Base-by-base conservation (phyloP, 2,888 invertebrate species). In the Xanthia icteritia region DNA sequence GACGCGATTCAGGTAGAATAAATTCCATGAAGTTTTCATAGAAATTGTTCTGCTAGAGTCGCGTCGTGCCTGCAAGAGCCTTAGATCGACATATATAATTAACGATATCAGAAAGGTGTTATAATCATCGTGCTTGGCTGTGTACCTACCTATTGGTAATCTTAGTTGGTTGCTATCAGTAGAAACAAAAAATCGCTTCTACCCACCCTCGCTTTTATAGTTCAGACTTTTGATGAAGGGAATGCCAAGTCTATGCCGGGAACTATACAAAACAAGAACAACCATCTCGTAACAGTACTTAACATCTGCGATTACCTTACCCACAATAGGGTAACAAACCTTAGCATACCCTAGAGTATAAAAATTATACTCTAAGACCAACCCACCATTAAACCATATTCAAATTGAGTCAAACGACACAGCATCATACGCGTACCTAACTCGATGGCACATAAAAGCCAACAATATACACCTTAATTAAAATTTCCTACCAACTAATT, bases 401-500 rank as follows among this genome's bases (percentile, higher is more conserved):
- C 75, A 77, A 80, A 64, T 71, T 31, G 63, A 65, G 39, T 36
- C 48, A 63, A 78, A 75, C 72, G 64, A 64, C 73, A 68, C 56
- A 65, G 64, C 80, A 83, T 75, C 75, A 77, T 73, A 66, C 75
- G 66, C 56, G 76, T 65, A 73, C 76, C 76, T 77, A 86, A 86
- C 87, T 84, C 75, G 75, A 79, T 73, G 82, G 80, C 82, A 81
- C 81, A 86, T 84, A 84, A 83, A 88, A 84, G 89, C 81, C 82
- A 86, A 86, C 88, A 87, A 81, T 86, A 84, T 84, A 86, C 85
- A 85, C 88, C 85, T 88, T 92, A 92, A 92, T 92, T 92, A 90
- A 92, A 92, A 92, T 92, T 92, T 92, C 90, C 92, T 90, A 89
- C 88, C 86, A 88, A 91, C 90, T 93, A 93, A 93, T 93, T 92